Base-by-base conservation (phyloP, 2,888 invertebrate genomes). In the Campoplex capitator region DNA sequence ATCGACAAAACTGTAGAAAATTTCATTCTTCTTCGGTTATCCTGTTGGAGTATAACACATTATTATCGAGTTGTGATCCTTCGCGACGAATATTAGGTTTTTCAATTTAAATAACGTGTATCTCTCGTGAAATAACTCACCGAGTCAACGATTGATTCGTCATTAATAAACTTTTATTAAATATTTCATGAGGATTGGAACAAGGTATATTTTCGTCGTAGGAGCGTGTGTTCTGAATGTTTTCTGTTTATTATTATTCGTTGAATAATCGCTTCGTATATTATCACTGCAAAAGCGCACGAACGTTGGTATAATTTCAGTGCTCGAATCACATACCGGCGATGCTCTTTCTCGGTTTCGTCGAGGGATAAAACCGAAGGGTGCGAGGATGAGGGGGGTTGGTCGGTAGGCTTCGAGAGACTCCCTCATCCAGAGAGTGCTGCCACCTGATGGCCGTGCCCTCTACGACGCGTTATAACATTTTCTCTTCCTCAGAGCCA, bases 391-490 rank as follows among this genome's bases (percentile, higher is more conserved):
- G 38, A 6, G 38, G 6, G 62, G 51, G 76, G 23, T 62, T 45
- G 70, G n/a, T 62, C 48, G 54, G 42, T 35, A 75, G 28, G 42
- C 38, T 58, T 23, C 18, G 71, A 78, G 71, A 78, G 83, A 38
- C 76, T 73, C 73, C 58, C 75, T 71, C 80, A 70, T 74, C 48
- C 71, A 73, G 71, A n/a, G 51, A 65, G 84, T 83, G 85, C 77
- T 88, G 92, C 91, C 91, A 88, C 88, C 92, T 91, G 85, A 88
- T 68, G 91, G 88, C 86, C 90, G 89, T 89, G 89, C 88, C 89
- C 89, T 90, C 89, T 87, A 89, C 88, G 71, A 84, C 38, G 42
- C 74, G 45, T 65, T 73, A 78, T 76, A 73, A 81, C 83, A 76
- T 75, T 82, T 62, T 45, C 82, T 67, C 81, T 65, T 58, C n/a